Conservation (phyloP, 2,797 vertebrate species). For the Graptemys geographica region DNA sequence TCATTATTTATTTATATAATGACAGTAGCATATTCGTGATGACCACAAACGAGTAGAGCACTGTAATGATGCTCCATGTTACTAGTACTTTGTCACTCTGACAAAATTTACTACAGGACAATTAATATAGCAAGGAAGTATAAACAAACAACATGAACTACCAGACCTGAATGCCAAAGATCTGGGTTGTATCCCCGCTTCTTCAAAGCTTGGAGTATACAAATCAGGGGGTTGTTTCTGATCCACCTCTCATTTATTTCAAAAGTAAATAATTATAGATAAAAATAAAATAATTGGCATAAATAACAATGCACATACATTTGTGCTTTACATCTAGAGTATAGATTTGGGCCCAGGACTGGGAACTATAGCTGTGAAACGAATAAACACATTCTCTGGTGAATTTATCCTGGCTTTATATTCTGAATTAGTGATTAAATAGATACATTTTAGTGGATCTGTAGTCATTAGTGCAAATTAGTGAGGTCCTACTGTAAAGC, state of each 20-base stretch:
- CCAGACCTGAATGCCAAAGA: neutral
- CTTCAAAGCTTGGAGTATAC: neutral
- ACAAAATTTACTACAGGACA: slow-evolving; percentile 47
- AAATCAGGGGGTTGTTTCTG: slow-evolving; percentile 21
- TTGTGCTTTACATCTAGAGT: neutral
- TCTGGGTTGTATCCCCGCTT: neutral
- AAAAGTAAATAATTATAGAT: neutral
- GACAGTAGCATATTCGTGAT: neutral
- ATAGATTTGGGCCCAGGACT: neutral
- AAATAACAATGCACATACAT: neutral
- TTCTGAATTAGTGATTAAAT: neutral
- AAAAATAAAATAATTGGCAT: neutral
- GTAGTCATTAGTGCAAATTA: neutral
- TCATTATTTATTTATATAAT: slow-evolving; percentile 14
- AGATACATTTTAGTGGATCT: accelerated
- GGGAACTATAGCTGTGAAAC: neutral
- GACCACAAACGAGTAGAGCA: neutral
- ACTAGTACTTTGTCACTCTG: slow-evolving; percentile 39
- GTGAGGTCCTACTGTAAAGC: accelerated
- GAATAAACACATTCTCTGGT: neutral
- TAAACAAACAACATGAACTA: slow-evolving; percentile 32
- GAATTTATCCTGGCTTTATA: accelerated
- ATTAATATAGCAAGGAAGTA: slow-evolving; percentile 28
- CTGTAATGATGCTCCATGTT: slow-evolving; percentile 33
- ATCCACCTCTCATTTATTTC: neutral